Evolutionary conservation across 2,888 invertebrate species (phyloP).

Genomic region (Suillia variegata): DNA sequence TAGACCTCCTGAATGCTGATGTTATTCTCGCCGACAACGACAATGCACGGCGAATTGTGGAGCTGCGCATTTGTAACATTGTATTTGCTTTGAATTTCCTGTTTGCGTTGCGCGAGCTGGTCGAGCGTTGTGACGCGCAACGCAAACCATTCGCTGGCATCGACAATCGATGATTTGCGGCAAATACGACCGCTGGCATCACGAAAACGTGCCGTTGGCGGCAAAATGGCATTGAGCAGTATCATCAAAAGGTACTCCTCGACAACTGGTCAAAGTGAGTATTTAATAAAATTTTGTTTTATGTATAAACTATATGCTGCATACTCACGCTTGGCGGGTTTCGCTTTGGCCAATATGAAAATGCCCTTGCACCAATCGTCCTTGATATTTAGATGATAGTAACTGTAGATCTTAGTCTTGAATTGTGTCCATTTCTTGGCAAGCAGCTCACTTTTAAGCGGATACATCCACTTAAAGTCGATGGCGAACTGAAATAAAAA

Average conservation of each 20-base stretch:
- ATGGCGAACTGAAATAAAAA: conserved; percentile 28
- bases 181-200: conserved; percentile 27
- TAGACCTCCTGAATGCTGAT: conserved; percentile 32
- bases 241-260: conserved; percentile 30
- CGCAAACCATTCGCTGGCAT: conserved; percentile 32
- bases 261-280: conserved; percentile 23
- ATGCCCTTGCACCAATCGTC: conserved; percentile 31
- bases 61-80: conserved; percentile 21
- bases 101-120: conserved; percentile 29
- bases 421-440: conserved; percentile 29
- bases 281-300: neutral
- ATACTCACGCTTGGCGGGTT: conserved; percentile 25
- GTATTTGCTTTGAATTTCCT: conserved; percentile 28
- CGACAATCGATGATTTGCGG: conserved; percentile 28
- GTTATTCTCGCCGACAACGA: conserved; percentile 30
- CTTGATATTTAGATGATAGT: conserved; percentile 28
- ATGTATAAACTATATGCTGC: too few species aligned
- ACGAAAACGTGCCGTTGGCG: conserved; percentile 29
- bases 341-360: conserved; percentile 23
- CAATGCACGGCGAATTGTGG: conserved; percentile 29
- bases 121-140: conserved; percentile 28
- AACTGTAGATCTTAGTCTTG: conserved; percentile 26
- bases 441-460: conserved; percentile 25
- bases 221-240: conserved; percentile 30
- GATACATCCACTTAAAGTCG: conserved; percentile 31